Base-by-base conservation (phyloP, 2,797 vertebrate genomes). In the Helicolenus hilgendorfi region DNA sequence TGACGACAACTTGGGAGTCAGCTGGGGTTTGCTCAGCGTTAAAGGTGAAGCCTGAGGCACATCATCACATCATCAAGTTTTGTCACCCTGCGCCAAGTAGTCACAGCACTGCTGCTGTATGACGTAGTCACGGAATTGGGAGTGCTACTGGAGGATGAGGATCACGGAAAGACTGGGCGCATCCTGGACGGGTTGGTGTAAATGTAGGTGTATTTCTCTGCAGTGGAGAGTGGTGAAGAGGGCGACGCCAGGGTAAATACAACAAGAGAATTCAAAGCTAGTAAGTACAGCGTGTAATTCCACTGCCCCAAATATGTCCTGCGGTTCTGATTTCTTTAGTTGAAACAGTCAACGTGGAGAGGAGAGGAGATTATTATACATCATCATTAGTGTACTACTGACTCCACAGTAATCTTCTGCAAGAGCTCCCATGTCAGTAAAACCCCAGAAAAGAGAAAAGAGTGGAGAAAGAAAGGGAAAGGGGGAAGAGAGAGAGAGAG, bases 361-460 rank as follows among this genome's bases (percentile, higher is more conserved):
- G 67, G 70, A 80, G 78, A 82, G 81, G 69, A 27, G 72, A 79
- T 88, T 87, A 88, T 85, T 79, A 76, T 80, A 72, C 86, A 85
- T 90, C 83, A 80, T 93, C 59, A 90, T 90, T 74, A 90, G 82
- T 73, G 84, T 83, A 74, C 71, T 81, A 86, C 79, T 78, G 84
- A 90, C 65, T 81, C 82, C 64, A 81, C 72, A 74, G 77, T 90
- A 91, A 92, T 95, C 88, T 67, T 8, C 74, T 55, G 81, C 79
- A 89, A 90, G 87, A 92, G 89, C 83, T 87, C 83, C 77, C 84
- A 84, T 71, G 82, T 91, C 91, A 82, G 64, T 74, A 83, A 84
- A 89, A 72, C 11, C 15, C 68, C 5, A n/a, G 77, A 73, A 70
- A 79, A 76, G 72, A 84, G 49, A 58, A 35, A 22, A 60, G 64